Conservation (phyloP, 2,113 vertebrate genomes). For the Rhinoderma darwinii region DNA sequence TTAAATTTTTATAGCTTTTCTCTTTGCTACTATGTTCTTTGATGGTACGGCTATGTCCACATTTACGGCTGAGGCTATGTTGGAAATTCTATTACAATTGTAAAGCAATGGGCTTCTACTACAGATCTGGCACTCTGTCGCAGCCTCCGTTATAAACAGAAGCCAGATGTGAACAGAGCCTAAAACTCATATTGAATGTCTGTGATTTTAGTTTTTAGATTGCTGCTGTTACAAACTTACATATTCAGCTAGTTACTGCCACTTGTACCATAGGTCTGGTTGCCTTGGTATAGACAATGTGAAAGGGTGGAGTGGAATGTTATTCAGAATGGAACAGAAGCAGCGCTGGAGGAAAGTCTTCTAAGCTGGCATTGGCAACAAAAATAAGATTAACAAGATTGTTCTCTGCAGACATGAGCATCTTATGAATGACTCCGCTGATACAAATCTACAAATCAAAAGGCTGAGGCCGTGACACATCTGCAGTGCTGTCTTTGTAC, state of each 20-base stretch:
- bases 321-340: neutral
- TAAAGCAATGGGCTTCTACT: too few species aligned
- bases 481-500: neutral
- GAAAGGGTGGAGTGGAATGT: conserved; percentile 17
- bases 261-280: conserved; percentile 4
- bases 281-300: conserved; percentile 16
- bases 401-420: neutral
- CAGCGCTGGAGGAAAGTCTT: neutral
- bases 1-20: neutral
- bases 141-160: too few species aligned
- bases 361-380: conserved; percentile 19
- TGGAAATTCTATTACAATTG: too few species aligned
- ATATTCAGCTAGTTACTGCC: neutral
- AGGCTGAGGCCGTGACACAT: neutral
- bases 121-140: too few species aligned
- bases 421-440: conserved; percentile 36
- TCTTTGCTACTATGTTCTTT: neutral
- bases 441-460: conserved; percentile 39
- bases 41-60: neutral
- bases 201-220: neutral
- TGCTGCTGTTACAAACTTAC: neutral
- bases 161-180: too few species aligned
- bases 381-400: conserved; percentile 23
- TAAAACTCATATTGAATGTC: neutral
- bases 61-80: too few species aligned